Base-by-base conservation (phyloP, 2,797 vertebrate species). In the Leuciscus waleckii region DNA sequence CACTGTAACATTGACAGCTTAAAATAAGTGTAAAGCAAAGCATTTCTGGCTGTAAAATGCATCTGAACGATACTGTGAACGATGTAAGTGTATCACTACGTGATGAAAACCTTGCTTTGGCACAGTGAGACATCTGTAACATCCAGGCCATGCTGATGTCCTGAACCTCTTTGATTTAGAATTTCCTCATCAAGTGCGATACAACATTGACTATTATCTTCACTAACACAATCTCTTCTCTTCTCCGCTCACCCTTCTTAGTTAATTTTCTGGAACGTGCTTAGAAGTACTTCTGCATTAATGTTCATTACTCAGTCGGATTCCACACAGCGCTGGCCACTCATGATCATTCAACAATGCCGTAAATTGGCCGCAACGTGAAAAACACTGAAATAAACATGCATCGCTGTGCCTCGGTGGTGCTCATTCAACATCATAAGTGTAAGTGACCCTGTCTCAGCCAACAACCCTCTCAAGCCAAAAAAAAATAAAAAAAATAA, bases 281-380 rank as follows among this genome's bases (percentile, higher is more conserved):
- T 78, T 58, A 35, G 26, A 79, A 82, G 74, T 43, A 29, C 67
- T 35, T 16, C 46, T 58, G 77, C 81, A 74, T 81, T 56, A 56
- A 79, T 51, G 41, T 78, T 79, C 58, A 81, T 80, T 83, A 49
- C 26, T 11, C 56, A 67, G 77, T 63, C 76, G 69, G 77, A 67
- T 74, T 69, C 61, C 61, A 80, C 58, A 80, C 82, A n/a, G 82
- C 19, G 3, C 37, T 17, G 69, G 61, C 21, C 49, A 32, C 73
- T 61, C 80, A 63, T 56, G 68, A 26, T 73, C 86, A 68, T 43
- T 74, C 81, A 79, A 51, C 69, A 61, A 63, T 43, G 67, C 3
- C 17, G 43, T 51, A 73, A 79, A 85, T 65, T 68, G 6, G 56
- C 23, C 4, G 11, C 77, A 70, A 41, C 9, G 26, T 43, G 63